Conservation (phyloP, 1,140 invertebrate species). For the Drosophila tristis region DNA sequence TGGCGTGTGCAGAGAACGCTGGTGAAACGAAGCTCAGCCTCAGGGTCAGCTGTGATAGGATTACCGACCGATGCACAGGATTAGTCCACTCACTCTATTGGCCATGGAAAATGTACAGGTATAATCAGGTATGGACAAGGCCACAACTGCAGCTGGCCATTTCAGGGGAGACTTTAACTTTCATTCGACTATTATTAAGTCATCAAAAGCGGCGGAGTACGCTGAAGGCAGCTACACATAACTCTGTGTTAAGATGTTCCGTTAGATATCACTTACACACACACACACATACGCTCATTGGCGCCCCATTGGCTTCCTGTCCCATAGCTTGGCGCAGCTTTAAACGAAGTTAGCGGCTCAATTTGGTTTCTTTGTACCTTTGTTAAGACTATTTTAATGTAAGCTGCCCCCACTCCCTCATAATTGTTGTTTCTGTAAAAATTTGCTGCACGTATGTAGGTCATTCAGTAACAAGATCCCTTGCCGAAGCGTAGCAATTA, state of each 20-base stretch:
- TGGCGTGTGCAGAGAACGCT: slow-evolving; percentile 42
- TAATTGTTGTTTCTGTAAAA: slow-evolving; percentile 40
- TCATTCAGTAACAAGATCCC: slow-evolving; percentile 3
- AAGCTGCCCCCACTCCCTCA: slow-evolving; percentile 20
- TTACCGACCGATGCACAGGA: slow-evolving; percentile 35
- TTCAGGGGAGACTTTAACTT: background rate
- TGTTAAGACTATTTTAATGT: slow-evolving; percentile 52
- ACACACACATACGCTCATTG: background rate
- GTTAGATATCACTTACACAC: slow-evolving; percentile 37
- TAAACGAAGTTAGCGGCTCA: slow-evolving; percentile 42
- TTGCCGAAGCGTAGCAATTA: slow-evolving; percentile 58
- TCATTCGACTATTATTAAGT: slow-evolving; percentile 48
- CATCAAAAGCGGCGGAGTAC: slow-evolving; percentile 36
- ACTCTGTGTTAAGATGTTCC: slow-evolving; percentile 11
- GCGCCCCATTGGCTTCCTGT: background rate
- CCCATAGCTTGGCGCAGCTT: slow-evolving; percentile 36
- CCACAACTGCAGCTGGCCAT: too few species aligned
- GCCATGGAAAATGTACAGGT: slow-evolving; percentile 7
- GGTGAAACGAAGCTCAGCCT: slow-evolving; percentile 26
- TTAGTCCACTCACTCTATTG: slow-evolving; percentile 24
- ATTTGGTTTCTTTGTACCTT: slow-evolving; percentile 53
- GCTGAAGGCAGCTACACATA: slow-evolving; percentile 3
- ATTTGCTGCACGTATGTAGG: slow-evolving; percentile 7
- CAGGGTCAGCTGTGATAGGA: slow-evolving; percentile 30
- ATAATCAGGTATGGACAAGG: background rate